Evolutionary conservation across 2,888 invertebrate species (phyloP).

Genomic region (Plutella xylostella): DNA sequence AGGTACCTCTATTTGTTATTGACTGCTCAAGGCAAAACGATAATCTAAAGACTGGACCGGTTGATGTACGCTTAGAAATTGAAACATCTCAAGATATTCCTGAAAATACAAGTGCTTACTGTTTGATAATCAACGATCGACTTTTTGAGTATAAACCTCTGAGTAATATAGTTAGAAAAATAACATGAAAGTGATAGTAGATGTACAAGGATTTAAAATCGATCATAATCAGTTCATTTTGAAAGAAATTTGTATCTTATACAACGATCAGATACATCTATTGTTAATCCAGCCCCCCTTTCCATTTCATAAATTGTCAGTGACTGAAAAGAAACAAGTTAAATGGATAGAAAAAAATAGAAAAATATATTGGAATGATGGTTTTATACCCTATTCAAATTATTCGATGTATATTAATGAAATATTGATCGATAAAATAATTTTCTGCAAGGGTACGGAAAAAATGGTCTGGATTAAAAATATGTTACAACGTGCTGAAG

Average conservation of each 20-base stretch:
- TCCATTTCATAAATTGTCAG: conserved; percentile 15
- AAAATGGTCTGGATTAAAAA: conserved; percentile 5
- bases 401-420: too few species aligned
- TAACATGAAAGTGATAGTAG: conserved; percentile 15
- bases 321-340: conserved; percentile 14
- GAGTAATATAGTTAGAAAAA: conserved; percentile 18
- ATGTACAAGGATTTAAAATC: conserved; percentile 17
- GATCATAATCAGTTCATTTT: conserved; percentile 8
- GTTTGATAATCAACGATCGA: conserved; percentile 21
- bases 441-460: conserved; percentile 4
- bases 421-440: conserved; percentile 14
- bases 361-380: conserved; percentile 5
- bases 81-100: conserved; percentile 18
- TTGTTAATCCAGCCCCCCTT: conserved; percentile 17
- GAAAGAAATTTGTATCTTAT: conserved; percentile 20
- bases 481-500: background rate
- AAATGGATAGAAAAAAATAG: too few species aligned
- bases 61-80: conserved; percentile 22
- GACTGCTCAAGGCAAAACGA: too few species aligned
- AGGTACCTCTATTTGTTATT: conserved; percentile 22
- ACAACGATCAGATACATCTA: conserved; percentile 5
- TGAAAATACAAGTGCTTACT: conserved; percentile 20
- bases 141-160: conserved; percentile 20
- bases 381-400: background rate
- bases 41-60: too few species aligned